Base-by-base conservation (phyloP, 92 coral and sea anemone species). In the Micromussa lordhowensis region DNA sequence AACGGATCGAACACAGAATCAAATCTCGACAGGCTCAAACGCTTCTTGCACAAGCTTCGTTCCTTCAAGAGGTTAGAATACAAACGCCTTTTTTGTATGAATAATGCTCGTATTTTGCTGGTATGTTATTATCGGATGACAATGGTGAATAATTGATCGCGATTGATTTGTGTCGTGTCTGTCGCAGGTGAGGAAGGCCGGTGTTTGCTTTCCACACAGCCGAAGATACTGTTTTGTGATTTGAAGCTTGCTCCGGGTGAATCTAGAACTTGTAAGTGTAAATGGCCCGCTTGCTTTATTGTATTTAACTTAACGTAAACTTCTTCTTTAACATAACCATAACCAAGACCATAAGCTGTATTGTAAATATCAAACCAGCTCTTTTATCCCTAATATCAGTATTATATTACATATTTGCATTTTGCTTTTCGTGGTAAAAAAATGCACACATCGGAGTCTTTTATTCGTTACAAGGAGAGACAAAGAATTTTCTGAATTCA, bases 161-260 rank as follows among this genome's bases (percentile, higher is more conserved):
- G 28, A 73, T 32, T 68, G 64, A 0, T 9, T 71, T 54, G 44
- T 72, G 34, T 88, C 28, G 22, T 88, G 22, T 79, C n/a, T 30
- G 30, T 75, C 68, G 28, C 87, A 97, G 99, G 99, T 35, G 99
- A 97, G 48, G 97, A 95, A 75, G 99, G 99, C 6, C 96, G 95
- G 21, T 97, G 99, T 82, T 82, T 97, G 57, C 86, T 97, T 14
- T 88, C 98, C 3, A 97, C 99, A 29, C 93, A 91, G 77, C 99
- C 99, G 58, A 97, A 96, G 89, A 96, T 97, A 44, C 73, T 97
- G 84, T 97, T 96, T 84, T 97, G 99, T 81, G 99, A 97, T 88
- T 88, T 97, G 79, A 88, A 91, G 76, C 96, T 97, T 51, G 94
- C 96, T 68, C 98, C 98, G 19, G 99, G 99, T 29, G 98, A 97